Percentiles rank a stretch among this genome's conserved stretches.
phyloP scores from a whole-genome alignment of 2,797 vertebrate genomes.

The Alectoris magna region DNA sequence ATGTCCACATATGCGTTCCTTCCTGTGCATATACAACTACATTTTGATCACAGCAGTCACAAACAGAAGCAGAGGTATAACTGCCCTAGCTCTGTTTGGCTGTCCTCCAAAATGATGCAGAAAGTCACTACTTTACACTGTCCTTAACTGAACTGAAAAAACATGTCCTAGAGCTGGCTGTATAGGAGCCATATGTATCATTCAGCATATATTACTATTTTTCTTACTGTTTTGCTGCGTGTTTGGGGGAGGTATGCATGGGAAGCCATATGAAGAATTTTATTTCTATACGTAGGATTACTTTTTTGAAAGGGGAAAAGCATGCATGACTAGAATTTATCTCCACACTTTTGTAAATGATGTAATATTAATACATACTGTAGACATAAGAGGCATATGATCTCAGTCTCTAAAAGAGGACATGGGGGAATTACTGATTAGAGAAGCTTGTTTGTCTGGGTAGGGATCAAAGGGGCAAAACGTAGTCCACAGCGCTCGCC shows the following conservation, averaged over 20 bases:
- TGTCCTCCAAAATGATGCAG: not conserved
- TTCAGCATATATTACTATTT: not conserved
- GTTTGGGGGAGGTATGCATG: not conserved
- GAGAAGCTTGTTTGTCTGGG: constrained; percentile 49
- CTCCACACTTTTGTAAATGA: not conserved
- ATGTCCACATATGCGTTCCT: not conserved
- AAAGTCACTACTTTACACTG: not conserved
- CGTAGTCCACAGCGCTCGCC: not conserved
- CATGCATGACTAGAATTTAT: not conserved
- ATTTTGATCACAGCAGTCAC: not conserved
- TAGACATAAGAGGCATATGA: not conserved
- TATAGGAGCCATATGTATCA: not conserved
- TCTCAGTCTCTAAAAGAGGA: not conserved
- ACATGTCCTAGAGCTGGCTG: not conserved
- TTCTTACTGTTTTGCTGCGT: not conserved
- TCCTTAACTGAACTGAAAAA: constrained; percentile 25
- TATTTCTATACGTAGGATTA: not conserved
- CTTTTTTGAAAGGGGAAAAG: not conserved
- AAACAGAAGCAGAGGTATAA: not conserved
- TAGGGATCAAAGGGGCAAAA: constrained; percentile 47
- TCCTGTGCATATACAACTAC: not conserved
- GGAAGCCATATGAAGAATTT: not conserved
- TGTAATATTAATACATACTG: not conserved
- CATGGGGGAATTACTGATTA: constrained; percentile 19
- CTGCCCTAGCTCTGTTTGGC: constrained; percentile 6